A percentile compares a stretch with the other conserved stretches of the same genome.
Evolutionary conservation across 2,888 invertebrate species (phyloP).

Genomic region (Drosophila suboccidentalis): DNA sequence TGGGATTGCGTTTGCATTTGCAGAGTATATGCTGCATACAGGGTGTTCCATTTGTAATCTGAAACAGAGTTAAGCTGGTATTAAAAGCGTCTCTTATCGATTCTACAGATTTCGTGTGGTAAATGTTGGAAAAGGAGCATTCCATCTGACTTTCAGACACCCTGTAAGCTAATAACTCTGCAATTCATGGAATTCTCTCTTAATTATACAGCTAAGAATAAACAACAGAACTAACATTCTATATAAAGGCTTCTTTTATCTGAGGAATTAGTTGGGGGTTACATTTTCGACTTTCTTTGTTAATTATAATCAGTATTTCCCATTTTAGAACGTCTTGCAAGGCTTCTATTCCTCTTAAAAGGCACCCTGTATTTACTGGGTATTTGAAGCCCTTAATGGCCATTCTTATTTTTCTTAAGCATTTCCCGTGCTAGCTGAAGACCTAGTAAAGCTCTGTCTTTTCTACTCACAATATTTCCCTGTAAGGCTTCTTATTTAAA

Average conservation of each 20-base stretch:
- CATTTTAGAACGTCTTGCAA: not conserved
- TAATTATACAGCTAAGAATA: too few relatives aligned
- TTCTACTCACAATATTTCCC: not conserved
- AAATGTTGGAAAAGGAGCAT: not conserved
- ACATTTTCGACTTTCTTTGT: too few relatives aligned
- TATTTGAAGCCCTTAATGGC: not conserved
- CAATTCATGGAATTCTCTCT: not conserved
- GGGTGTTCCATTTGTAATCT: slow-evolving; percentile 19
- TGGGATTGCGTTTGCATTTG: slow-evolving; percentile 20
- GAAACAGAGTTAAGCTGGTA: not conserved
- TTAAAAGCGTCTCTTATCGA: not conserved
- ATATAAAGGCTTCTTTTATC: too few relatives aligned
- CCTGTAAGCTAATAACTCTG: not conserved
- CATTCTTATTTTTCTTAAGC: not conserved
- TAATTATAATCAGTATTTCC: not conserved
- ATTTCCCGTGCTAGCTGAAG: slow-evolving; percentile 15
- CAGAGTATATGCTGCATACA: slow-evolving; percentile 16
- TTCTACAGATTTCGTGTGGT: not conserved
- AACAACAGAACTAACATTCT: too few relatives aligned
- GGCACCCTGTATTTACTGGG: not conserved
- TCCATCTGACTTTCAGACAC: not conserved
- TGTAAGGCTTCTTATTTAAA: slow-evolving; percentile 24
- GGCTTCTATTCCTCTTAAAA: not conserved
- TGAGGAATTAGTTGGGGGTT: too few relatives aligned
- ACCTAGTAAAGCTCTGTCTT: not conserved